Conservation (phyloP, 2,113 vertebrate genomes). For the Nothobranchius furzeri region DNA sequence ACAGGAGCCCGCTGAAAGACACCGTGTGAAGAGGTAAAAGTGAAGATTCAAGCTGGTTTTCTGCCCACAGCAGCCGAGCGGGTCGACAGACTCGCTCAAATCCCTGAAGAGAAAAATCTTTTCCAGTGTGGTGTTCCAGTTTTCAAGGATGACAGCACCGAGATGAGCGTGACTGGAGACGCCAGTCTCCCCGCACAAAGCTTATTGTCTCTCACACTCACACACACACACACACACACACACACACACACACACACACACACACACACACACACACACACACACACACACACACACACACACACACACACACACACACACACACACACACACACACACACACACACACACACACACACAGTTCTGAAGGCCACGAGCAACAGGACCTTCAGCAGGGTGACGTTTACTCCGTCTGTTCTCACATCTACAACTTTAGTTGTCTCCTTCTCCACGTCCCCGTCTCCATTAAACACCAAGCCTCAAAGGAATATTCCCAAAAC, state of each 20-base stretch:
- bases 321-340: slow-evolving; percentile 36
- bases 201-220: slow-evolving; percentile 30
- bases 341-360: slow-evolving; percentile 38
- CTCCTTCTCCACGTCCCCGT: slow-evolving; percentile 13
- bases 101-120: no score
- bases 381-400: no score
- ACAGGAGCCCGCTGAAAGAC: no score
- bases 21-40: no score
- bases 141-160: slow-evolving; percentile 45
- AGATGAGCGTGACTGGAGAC: slow-evolving; percentile 43
- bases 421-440: background rate
- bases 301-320: background rate
- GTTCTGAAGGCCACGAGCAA: slow-evolving; percentile 25
- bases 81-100: no score
- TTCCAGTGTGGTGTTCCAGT: slow-evolving; percentile 3
- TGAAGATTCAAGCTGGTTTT: slow-evolving; percentile 33
- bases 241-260: slow-evolving; percentile 38
- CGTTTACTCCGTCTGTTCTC: background rate
- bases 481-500: slow-evolving; percentile 1
- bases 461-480: slow-evolving; percentile 2
- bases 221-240: slow-evolving; percentile 36
- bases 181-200: slow-evolving; percentile 54
- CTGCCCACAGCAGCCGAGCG: slow-evolving; percentile 17
- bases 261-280: slow-evolving; percentile 25
- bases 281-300: slow-evolving; percentile 34